phyloP scores from a whole-genome alignment of 2,888 invertebrate species.

The Cistogaster globosa region DNA sequence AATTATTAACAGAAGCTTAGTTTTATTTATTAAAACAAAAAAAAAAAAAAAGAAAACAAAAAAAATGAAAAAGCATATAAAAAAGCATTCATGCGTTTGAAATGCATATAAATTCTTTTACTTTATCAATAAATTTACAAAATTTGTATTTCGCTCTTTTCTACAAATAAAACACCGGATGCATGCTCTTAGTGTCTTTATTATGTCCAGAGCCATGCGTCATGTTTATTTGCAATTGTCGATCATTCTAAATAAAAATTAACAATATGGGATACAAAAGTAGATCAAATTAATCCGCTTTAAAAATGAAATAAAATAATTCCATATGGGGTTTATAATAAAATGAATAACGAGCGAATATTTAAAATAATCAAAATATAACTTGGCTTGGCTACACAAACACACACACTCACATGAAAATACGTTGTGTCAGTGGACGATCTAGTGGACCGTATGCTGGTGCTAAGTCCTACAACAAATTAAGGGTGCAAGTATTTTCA shows the following conservation, averaged over 20 bases:
- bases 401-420: neutral
- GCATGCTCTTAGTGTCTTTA: slow-evolving; percentile 22
- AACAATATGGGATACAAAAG: slow-evolving; percentile 37
- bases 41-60: too few relatives aligned
- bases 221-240: slow-evolving; percentile 15
- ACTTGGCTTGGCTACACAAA: slow-evolving; percentile 1
- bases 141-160: neutral
- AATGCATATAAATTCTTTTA: too few relatives aligned
- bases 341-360: slow-evolving; percentile 13
- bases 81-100: too few relatives aligned
- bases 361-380: slow-evolving; percentile 1
- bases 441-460: slow-evolving; percentile 9
- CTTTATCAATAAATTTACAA: slow-evolving; percentile 8
- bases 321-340: slow-evolving; percentile 34
- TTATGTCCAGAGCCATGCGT: slow-evolving; percentile 28
- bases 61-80: too few relatives aligned
- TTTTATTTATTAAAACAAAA: neutral
- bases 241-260: slow-evolving; percentile 13
- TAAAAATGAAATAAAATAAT: slow-evolving; percentile 74
- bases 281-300: slow-evolving; percentile 80
- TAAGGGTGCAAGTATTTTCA: slow-evolving; percentile 47
- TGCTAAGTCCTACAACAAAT: slow-evolving; percentile 55
- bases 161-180: slow-evolving; percentile 8
- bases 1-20: neutral
- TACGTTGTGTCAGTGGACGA: neutral